Evolutionary conservation across 2,797 vertebrate species (phyloP), one percentile per base, ranked within the genome.

Genomic region (Argya squamiceps): DNA sequence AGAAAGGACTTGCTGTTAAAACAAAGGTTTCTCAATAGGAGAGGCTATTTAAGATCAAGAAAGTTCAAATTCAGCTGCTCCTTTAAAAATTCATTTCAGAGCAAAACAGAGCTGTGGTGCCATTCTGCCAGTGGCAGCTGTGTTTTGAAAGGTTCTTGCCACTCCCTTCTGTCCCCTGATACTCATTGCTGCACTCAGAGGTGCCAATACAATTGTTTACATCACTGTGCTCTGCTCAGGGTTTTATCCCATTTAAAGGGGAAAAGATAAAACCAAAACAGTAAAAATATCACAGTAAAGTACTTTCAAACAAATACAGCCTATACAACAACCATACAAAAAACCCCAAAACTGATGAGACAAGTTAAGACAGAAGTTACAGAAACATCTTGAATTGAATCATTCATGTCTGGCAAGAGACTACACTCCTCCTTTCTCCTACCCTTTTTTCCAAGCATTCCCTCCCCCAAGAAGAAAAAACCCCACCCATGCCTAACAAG

Each of bases 171-270:
- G 0, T 82, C 70, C 85, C 85, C 83, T 79, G 93, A 90, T 43
- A 77, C 27, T 88, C 34, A 73, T 8, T 84, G 84, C 67, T 71
- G 55, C 2, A 2, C 59, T 92, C 55, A 56, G 74, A 95, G 86
- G 88, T 94, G 83, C 67, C 88, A 86, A 60, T 67, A 20, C 83
- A 90, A 84, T 88, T 82, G 83, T 62, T n/a, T 84, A 67, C 47
- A 63, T 36, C 39, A 63, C 43, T 79, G 16, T 56, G 44, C 36
- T 73, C 85, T 55, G 55, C 68, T 63, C 21, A 46, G 63, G 27
- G 24, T 81, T 93, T 89, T 46, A 70, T 18, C 24, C 29, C 52
- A 37, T 46, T 92, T 82, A 79, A 92, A 96, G 59, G 8, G 5
- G 29, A 88, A 91, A 95, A 60, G 29, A 52, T 22, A 69, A 59